phyloP scores from a whole-genome alignment of 2,113 vertebrate genomes.

The Hirundichthys speculiger region DNA sequence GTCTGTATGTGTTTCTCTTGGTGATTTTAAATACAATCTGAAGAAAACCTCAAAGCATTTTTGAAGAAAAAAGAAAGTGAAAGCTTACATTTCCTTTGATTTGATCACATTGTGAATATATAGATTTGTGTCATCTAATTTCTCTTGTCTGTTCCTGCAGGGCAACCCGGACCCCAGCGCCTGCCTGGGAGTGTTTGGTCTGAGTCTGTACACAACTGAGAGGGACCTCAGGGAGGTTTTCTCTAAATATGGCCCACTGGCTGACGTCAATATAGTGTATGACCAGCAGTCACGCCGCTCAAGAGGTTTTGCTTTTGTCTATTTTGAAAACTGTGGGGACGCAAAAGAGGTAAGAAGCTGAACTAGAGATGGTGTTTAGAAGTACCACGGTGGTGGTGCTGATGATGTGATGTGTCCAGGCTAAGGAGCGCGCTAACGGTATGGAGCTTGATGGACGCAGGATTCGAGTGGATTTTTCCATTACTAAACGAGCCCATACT shows the following conservation, averaged over 20 bases:
- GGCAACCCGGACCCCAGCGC: conserved; percentile 94
- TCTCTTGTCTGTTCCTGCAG: conserved; percentile 61
- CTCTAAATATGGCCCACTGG: conserved; percentile 91
- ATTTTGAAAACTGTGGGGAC: conserved; percentile 93
- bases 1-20: background rate
- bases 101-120: too few relatives aligned
- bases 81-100: too few relatives aligned
- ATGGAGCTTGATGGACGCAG: conserved; percentile 93
- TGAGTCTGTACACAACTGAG: conserved; percentile 97
- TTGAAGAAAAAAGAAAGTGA: too few relatives aligned
- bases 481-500: conserved; percentile 90
- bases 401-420: conserved; percentile 33
- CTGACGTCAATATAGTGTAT: conserved; percentile 93
- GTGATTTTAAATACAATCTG: background rate
- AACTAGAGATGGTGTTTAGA: background rate
- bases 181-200: conserved; percentile 94
- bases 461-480: conserved; percentile 93
- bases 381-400: too few relatives aligned
- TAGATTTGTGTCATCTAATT: too few relatives aligned
- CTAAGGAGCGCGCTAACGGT: conserved; percentile 86
- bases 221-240: conserved; percentile 95
- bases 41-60: background rate
- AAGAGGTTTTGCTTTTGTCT: conserved; percentile 95
- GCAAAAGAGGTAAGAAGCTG: conserved; percentile 89
- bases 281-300: conserved; percentile 95